Evolutionary conservation across 1,140 invertebrate species (phyloP).

Genomic region (Macrotrachela quadricornifera): DNA sequence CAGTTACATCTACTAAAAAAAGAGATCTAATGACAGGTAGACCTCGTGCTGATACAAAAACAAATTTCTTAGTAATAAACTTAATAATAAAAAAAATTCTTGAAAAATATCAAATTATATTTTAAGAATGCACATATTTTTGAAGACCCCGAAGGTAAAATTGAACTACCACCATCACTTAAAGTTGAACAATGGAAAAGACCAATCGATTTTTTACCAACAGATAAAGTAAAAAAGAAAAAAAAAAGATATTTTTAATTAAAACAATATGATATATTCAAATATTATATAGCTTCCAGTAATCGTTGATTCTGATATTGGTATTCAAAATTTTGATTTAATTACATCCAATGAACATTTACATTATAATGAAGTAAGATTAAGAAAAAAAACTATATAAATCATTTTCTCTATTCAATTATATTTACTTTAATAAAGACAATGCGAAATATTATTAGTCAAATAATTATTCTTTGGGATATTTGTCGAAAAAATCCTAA

Average conservation of each 20-base stretch:
- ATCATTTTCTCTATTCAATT: background rate
- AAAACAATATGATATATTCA: no score
- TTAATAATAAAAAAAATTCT: background rate
- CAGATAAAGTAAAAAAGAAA: no score
- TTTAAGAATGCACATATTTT: slow-evolving; percentile 15
- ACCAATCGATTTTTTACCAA: slow-evolving; percentile 20
- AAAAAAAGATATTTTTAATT: no score
- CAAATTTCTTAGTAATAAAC: background rate
- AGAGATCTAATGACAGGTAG: slow-evolving; percentile 22
- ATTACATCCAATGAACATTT: slow-evolving; percentile 23
- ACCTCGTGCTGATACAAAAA: slow-evolving; percentile 14
- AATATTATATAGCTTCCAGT: slow-evolving; percentile 19
- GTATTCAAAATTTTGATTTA: slow-evolving; percentile 21
- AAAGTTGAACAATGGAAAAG: slow-evolving; percentile 23
- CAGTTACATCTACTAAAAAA: slow-evolving; percentile 14
- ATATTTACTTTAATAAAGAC: slow-evolving; percentile 13
- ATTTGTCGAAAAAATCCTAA: slow-evolving; percentile 14
- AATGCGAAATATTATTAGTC: slow-evolving; percentile 27
- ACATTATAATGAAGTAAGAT: slow-evolving; percentile 26
- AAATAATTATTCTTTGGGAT: slow-evolving; percentile 26
- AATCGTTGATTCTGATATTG: slow-evolving; percentile 16
- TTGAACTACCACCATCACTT: slow-evolving; percentile 23
- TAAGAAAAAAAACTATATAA: no score
- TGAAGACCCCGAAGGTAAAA: slow-evolving; percentile 28
- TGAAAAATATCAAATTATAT: background rate